Percentiles rank a stretch among this genome's conserved stretches.
phyloP scores from a whole-genome alignment of 1,140 invertebrate genomes.

The Lordiphosa mommai region DNA sequence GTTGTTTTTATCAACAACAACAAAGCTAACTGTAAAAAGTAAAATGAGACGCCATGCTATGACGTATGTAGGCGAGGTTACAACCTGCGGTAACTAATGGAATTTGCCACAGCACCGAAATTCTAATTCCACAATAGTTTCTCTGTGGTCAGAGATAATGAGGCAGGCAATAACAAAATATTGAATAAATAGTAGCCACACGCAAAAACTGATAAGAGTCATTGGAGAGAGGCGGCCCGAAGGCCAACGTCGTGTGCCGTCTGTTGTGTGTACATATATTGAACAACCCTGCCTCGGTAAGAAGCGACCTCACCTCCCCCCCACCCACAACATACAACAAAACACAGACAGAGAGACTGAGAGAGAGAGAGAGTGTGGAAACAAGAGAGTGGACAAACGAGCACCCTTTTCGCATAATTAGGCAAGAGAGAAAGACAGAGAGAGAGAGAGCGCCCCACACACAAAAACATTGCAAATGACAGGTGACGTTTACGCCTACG shows the following conservation, averaged over 20 bases:
- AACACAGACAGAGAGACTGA: neutral
- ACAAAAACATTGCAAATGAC: slow-evolving; percentile 73
- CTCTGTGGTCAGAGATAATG: slow-evolving; percentile 62
- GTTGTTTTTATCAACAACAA: slow-evolving; percentile 17
- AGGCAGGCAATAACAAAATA: slow-evolving; percentile 31
- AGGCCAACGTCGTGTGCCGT: slow-evolving; percentile 1
- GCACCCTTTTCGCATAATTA: slow-evolving; percentile 50
- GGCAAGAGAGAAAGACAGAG: slow-evolving; percentile 4
- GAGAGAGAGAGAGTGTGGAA: neutral
- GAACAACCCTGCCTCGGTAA: slow-evolving; percentile 25
- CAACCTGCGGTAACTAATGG: slow-evolving; percentile 30
- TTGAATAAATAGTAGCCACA: slow-evolving; percentile 65
- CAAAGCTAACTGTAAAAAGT: slow-evolving; percentile 46
- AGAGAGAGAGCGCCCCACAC: neutral
- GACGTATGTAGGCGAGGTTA: slow-evolving; percentile 44
- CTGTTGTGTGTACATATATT: slow-evolving; percentile 15
- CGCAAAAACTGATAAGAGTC: slow-evolving; percentile 59
- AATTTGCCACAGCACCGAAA: slow-evolving; percentile 40
- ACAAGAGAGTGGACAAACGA: slow-evolving; percentile 15
- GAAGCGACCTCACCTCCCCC: neutral
- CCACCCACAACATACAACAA: neutral
- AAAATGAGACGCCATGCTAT: slow-evolving; percentile 34
- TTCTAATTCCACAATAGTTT: slow-evolving; percentile 42
- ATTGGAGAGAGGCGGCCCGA: slow-evolving; percentile 1
- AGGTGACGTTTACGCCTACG: slow-evolving; percentile 64